phyloP scores from a whole-genome alignment of 2,888 invertebrate species.

The Orthonychiurus folsomi region DNA sequence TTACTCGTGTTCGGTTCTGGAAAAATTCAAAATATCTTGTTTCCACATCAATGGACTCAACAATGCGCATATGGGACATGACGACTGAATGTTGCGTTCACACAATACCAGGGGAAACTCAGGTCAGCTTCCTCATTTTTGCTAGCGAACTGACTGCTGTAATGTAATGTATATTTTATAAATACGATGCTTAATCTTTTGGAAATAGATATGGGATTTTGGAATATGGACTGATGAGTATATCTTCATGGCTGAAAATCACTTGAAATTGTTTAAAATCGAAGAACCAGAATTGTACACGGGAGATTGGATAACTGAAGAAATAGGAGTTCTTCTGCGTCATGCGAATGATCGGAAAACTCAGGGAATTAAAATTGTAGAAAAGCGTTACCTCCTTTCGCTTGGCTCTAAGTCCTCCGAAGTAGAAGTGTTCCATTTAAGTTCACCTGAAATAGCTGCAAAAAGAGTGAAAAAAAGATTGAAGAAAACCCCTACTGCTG shows the following conservation, averaged over 20 bases:
- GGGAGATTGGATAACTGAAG: conserved; percentile 27
- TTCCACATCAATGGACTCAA: conserved; percentile 83
- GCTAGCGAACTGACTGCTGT: background rate
- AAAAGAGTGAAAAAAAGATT: conserved; percentile 63
- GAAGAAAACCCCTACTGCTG: conserved; percentile 56
- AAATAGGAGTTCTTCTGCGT: conserved; percentile 33
- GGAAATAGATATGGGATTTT: conserved; percentile 30
- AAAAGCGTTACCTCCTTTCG: conserved; percentile 26
- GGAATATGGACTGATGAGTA: conserved; percentile 30
- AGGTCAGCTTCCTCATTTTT: conserved; percentile 49
- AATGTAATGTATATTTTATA: conserved; percentile 1
- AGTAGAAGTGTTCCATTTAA: conserved; percentile 74
- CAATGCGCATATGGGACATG: conserved; percentile 95
- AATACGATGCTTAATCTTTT: background rate
- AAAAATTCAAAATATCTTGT: conserved; percentile 60
- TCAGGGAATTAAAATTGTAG: conserved; percentile 22
- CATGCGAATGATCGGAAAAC: conserved; percentile 30
- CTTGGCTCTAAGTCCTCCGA: conserved; percentile 30
- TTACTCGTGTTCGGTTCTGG: conserved; percentile 73
- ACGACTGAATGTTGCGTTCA: conserved; percentile 91
- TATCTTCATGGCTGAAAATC: conserved; percentile 34
- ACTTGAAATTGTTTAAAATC: conserved; percentile 27
- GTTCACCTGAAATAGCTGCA: conserved; percentile 63
- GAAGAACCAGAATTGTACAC: conserved; percentile 20
- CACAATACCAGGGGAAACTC: conserved; percentile 78